Evolutionary conservation across 2,797 vertebrate genomes (phyloP).

Genomic region (Melanotaenia nigrans): DNA sequence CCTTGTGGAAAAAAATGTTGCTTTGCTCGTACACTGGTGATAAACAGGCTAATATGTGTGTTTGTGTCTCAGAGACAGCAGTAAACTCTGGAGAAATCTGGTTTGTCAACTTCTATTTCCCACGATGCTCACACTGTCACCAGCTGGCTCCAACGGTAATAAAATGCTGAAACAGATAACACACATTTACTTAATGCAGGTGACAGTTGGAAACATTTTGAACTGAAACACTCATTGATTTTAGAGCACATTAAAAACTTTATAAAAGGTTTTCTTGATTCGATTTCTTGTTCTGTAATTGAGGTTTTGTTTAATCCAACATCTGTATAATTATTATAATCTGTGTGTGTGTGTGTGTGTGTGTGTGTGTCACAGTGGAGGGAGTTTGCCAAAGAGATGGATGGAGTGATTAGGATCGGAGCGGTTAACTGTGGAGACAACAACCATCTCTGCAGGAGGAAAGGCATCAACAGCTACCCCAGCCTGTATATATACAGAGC

Average conservation of each 20-base stretch:
- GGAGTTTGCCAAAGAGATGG: conserved; percentile 97
- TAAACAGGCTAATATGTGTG: conserved; percentile 10
- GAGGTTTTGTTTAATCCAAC: no score
- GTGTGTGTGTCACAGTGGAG: conserved; percentile 86
- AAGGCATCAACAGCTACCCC: conserved; percentile 94
- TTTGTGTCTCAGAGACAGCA: conserved; percentile 87
- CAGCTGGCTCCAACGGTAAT: conserved; percentile 93
- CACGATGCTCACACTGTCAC: conserved; percentile 97
- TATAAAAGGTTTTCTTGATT: no score
- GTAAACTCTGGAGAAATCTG: conserved; percentile 96
- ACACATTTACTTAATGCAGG: not conserved
- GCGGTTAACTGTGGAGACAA: conserved; percentile 98
- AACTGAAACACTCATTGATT: not conserved
- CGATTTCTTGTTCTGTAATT: no score
- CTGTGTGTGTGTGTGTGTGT: not conserved
- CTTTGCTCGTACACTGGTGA: not conserved
- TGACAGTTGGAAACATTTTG: not conserved
- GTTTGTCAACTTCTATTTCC: conserved; percentile 99
- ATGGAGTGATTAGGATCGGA: conserved; percentile 92
- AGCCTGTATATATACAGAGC: conserved; percentile 91
- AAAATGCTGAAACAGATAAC: not conserved
- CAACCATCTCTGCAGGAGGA: conserved; percentile 90
- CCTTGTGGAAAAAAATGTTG: not conserved
- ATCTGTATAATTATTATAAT: no score
- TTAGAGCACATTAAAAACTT: no score